Evolutionary conservation across 1,140 invertebrate genomes (phyloP), one percentile per base, ranked within the genome.

Genomic region (Nasonia vitripennis): DNA sequence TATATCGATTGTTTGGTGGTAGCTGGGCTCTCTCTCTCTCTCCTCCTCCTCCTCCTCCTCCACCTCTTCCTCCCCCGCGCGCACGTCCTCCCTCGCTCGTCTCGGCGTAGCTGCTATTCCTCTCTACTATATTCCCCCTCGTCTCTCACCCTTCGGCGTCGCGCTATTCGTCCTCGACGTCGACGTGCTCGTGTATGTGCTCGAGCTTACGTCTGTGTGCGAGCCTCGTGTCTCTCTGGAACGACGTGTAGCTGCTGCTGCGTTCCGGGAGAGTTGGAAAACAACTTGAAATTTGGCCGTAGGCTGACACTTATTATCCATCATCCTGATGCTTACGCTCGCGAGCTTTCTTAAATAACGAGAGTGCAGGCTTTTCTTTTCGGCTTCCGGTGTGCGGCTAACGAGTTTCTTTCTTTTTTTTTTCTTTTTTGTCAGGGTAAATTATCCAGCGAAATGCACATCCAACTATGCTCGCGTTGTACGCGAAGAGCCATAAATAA

Each of bases 1-100:
- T 93, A 93, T 93, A 93, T 93, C 93, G 92, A 93, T 93, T 93
- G 93, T 93, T 93, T 93, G 92, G 93, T 92, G 92, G 92, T 92
- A 92, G 93, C 93, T 91, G 91, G 91, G 92, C 90, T 91, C 91
- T 84, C 81, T 80, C 87, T 85, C 89, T 83, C 73, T 41, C 71
- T 81, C 73, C 71, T 71, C 55, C 48, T n/a, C 77, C 84, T 55
- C 75, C 86, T 74, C 78, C 34, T 55, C 17, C 7, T 17, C n/a
- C 27, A 27, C 27, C 71, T 81, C 73, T 71, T 75, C 70, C 48
- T n/a, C 77, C 84, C 45, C 75, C 86, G 27, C 27, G 27, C 27
- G 2, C 10, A 23, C 34, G 51, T 79, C 37, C 78, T 81, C 51
- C 31, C 37, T 37, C 27, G 27, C 48, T 77, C 73, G 41, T 55